Conservation (phyloP, 35 echinoderm and acorn worm species). For the Apostichopus japonicus region DNA sequence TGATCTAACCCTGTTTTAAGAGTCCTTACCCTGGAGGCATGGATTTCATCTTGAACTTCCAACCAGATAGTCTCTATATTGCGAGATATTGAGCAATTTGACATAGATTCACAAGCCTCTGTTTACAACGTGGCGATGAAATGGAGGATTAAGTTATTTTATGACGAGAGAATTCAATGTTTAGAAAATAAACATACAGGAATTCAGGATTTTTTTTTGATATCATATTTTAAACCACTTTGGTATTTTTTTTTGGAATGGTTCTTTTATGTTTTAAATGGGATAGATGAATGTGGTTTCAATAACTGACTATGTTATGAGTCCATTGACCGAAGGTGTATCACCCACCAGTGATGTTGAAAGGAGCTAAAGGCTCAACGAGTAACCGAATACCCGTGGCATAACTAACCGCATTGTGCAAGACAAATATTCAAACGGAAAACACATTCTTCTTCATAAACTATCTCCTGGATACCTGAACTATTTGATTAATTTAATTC, state of each 20-base stretch:
- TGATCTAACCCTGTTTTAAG: neutral
- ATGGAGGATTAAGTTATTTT: slow-evolving; percentile 29
- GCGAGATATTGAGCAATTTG: slow-evolving; percentile 33
- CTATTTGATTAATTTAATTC: too few species aligned
- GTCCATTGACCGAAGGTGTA: neutral
- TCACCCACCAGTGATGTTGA: too few species aligned
- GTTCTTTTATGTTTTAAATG: neutral
- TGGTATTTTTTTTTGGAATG: neutral
- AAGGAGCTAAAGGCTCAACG: too few species aligned
- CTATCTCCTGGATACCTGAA: too few species aligned
- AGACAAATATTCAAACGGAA: too few species aligned
- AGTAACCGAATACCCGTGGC: too few species aligned
- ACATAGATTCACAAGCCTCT: slow-evolving; percentile 14
- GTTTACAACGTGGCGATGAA: slow-evolving; percentile 28
- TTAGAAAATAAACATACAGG: slow-evolving; percentile 44
- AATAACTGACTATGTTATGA: neutral
- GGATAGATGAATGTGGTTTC: neutral
- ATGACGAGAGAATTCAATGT: slow-evolving; percentile 24
- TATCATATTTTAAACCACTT: neutral
- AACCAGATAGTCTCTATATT: neutral
- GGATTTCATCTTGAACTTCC: slow-evolving; percentile 37
- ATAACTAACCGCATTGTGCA: too few species aligned
- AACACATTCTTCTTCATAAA: too few species aligned
- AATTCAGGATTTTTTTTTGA: neutral
- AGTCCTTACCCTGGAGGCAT: neutral